phyloP scores from a whole-genome alignment of 64 coral and sea anemone species.

The Montipora capricornis region DNA sequence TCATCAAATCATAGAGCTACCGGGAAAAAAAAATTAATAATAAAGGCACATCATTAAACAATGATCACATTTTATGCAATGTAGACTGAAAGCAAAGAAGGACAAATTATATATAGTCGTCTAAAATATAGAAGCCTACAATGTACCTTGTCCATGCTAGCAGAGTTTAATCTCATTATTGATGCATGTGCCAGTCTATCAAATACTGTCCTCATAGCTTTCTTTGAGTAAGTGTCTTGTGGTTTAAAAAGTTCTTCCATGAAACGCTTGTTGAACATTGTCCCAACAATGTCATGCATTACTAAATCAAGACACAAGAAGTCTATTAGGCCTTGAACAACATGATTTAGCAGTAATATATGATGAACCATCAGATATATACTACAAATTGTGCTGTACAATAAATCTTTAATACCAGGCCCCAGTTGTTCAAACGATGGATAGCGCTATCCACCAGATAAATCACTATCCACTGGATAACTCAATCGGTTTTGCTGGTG shows the following conservation, averaged over 20 bases:
- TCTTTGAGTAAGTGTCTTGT: slow-evolving; percentile 99
- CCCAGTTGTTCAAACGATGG: too few relatives aligned
- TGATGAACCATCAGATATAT: too few relatives aligned
- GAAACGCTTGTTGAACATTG: slow-evolving; percentile 98
- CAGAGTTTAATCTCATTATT: slow-evolving; percentile 98
- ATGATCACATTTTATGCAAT: too few relatives aligned
- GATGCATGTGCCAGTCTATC: slow-evolving; percentile 98
- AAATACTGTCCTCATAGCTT: slow-evolving; percentile 99
- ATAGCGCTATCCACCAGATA: too few relatives aligned
- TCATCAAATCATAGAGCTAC: slow-evolving; percentile 98
- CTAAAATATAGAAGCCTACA: too few relatives aligned
- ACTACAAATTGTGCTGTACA: too few relatives aligned
- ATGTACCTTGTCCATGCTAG: slow-evolving; percentile 98
- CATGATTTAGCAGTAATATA: too few relatives aligned
- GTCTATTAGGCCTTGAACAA: background rate
- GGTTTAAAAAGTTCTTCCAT: slow-evolving; percentile 99
- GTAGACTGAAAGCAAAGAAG: too few relatives aligned
- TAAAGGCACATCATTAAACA: background rate
- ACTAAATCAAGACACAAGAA: slow-evolving; percentile 60
- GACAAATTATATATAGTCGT: too few relatives aligned
- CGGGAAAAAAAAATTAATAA: slow-evolving; percentile 9
- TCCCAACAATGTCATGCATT: slow-evolving; percentile 99
- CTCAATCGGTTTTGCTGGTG: too few relatives aligned
- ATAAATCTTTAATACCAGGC: too few relatives aligned
- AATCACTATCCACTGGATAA: too few relatives aligned